These are phyloP conservation scores for Hestina assimilis DNA, from an alignment of 1,140 invertebrate species.

Conservation along the genomic window DNA sequence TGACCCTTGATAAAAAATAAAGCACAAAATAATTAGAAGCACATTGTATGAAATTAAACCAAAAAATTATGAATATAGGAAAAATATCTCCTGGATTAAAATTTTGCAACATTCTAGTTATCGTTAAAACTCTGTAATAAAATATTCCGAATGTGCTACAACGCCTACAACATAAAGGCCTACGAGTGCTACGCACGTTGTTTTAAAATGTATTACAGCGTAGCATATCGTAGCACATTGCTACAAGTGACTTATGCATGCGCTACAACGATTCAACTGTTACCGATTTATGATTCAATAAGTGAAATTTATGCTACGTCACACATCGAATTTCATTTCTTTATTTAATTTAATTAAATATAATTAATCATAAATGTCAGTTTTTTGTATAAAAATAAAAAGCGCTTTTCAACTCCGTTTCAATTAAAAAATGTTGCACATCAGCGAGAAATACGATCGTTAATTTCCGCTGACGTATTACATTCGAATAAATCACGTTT, in stretches of 20 bases:
- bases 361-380: background rate
- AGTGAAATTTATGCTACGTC: slow-evolving; percentile 12
- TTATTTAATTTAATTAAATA: slow-evolving; percentile 2
- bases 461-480: slow-evolving; percentile 38
- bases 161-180: background rate
- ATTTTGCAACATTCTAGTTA: background rate
- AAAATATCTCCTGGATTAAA: background rate
- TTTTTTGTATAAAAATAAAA: slow-evolving; percentile 12
- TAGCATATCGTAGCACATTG: slow-evolving; percentile 16
- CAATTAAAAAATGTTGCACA: slow-evolving; percentile 35
- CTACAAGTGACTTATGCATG: slow-evolving; percentile 24
- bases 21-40: background rate
- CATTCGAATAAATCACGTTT: slow-evolving; percentile 35
- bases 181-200: slow-evolving; percentile 14
- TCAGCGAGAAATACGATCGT: slow-evolving; percentile 31
- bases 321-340: slow-evolving; percentile 16
- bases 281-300: slow-evolving; percentile 26
- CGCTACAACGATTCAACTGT: slow-evolving; percentile 18
- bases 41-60: background rate
- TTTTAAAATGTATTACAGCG: too few species aligned
- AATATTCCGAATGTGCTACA: background rate
- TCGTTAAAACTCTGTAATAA: background rate
- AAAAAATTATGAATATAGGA: background rate
- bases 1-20: background rate
- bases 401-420: slow-evolving; percentile 59